Conservation (phyloP, 2,113 vertebrate species). For the Tiliqua scincoides region DNA sequence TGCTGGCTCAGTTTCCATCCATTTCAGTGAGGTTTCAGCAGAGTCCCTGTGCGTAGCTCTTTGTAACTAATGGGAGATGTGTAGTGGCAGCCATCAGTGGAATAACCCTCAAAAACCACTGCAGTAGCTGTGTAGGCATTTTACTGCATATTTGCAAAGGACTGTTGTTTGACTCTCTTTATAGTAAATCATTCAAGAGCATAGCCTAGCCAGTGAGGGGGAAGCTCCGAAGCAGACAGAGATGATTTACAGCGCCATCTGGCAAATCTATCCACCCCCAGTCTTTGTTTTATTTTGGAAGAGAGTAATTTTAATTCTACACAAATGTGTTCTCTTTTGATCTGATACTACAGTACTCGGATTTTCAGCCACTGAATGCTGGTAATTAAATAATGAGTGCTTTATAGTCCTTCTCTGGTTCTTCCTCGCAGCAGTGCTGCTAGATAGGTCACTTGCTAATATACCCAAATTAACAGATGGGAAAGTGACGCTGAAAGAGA, state of each 20-base stretch:
- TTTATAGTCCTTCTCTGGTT: background rate
- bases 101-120: slow-evolving; percentile 58
- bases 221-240: slow-evolving; percentile 30
- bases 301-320: slow-evolving; percentile 54
- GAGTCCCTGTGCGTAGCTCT: background rate
- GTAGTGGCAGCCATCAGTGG: background rate
- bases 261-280: slow-evolving; percentile 41
- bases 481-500: background rate
- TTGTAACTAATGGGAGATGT: background rate
- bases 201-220: slow-evolving; percentile 50
- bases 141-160: slow-evolving; percentile 62
- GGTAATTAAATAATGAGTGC: slow-evolving; percentile 5
- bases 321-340: slow-evolving; percentile 30
- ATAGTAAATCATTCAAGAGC: slow-evolving; percentile 62
- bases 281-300: slow-evolving; percentile 59
- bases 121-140: slow-evolving; percentile 52
- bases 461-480: background rate
- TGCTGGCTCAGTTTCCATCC: background rate
- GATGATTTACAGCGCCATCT: slow-evolving; percentile 65
- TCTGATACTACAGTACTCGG: background rate
- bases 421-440: background rate
- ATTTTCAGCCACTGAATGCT: slow-evolving; percentile 2
- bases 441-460: background rate
- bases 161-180: slow-evolving; percentile 56
- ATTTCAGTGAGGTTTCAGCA: background rate